Percentiles rank a stretch among this genome's conserved stretches.
phyloP scores from a whole-genome alignment of 2,888 invertebrate genomes.

The Sphaeridia pumilis region DNA sequence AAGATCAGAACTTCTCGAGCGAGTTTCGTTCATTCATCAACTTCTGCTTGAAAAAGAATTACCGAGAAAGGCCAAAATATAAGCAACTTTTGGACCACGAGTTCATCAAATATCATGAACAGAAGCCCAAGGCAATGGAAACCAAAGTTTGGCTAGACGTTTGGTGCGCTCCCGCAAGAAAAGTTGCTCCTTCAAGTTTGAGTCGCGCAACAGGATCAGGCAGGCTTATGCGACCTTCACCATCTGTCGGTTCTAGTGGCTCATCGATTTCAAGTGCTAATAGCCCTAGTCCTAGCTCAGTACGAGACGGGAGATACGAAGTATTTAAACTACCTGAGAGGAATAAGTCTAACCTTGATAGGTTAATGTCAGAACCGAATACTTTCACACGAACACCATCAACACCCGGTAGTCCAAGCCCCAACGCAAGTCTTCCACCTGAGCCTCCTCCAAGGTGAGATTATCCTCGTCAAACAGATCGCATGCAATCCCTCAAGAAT shows the following conservation, averaged over 20 bases:
- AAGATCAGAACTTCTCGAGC: conserved; percentile 60
- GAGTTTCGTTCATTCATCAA: conserved; percentile 85
- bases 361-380: conserved; percentile 29
- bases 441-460: conserved; percentile 35
- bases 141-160: conserved; percentile 71
- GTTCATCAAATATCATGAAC: conserved; percentile 70
- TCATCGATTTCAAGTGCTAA: conserved; percentile 20
- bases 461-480: not conserved
- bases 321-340: conserved; percentile 23
- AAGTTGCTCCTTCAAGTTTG: conserved; percentile 26
- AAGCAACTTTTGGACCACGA: conserved; percentile 74
- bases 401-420: conserved; percentile 34
- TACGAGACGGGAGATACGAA: conserved; percentile 29
- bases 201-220: conserved; percentile 19
- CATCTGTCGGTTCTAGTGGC: conserved; percentile 18
- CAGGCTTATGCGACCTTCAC: conserved; percentile 21
- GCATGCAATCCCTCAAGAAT: not conserved
- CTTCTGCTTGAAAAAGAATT: conserved; percentile 88
- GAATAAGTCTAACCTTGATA: conserved; percentile 21
- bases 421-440: conserved; percentile 29
- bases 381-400: conserved; percentile 28
- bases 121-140: conserved; percentile 43
- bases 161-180: conserved; percentile 22
- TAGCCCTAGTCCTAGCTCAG: conserved; percentile 32
- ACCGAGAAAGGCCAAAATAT: conserved; percentile 86